phyloP scores from a whole-genome alignment of 2,797 vertebrate genomes.

The Hemitrygon akajei region DNA sequence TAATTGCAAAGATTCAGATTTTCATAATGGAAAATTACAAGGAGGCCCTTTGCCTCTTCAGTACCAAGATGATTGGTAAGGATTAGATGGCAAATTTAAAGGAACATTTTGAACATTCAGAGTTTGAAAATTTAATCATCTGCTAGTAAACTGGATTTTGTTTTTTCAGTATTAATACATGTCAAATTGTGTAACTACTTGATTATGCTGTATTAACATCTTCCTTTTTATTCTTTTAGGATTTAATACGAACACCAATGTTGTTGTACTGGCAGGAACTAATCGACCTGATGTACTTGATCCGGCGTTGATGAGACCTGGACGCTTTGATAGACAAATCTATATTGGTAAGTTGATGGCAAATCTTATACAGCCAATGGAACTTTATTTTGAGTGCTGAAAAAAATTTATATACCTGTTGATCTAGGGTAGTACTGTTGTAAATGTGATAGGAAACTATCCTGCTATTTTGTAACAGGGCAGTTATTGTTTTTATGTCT shows the following conservation, averaged over 20 bases:
- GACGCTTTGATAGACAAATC: slow-evolving; percentile 70
- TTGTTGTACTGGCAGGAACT: slow-evolving; percentile 68
- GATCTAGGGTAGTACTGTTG: background rate
- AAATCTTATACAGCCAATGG: background rate
- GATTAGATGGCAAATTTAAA: background rate
- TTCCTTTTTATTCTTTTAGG: slow-evolving; percentile 50
- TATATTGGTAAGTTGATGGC: slow-evolving; percentile 56
- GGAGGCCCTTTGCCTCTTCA: background rate
- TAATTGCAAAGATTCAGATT: background rate
- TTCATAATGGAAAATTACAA: background rate
- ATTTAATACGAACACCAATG: slow-evolving; percentile 64
- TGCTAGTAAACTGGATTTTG: background rate
- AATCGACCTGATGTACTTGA: slow-evolving; percentile 66
- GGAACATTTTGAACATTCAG: background rate
- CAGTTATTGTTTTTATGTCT: background rate
- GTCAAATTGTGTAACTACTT: background rate
- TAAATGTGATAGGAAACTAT: background rate
- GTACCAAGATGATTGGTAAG: background rate
- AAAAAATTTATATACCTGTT: too few species aligned
- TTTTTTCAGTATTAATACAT: background rate
- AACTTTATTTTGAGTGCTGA: background rate
- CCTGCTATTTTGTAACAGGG: background rate
- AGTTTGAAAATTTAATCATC: background rate
- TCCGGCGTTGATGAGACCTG: slow-evolving; percentile 64
- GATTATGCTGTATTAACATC: background rate